Evolutionary conservation across 2,888 invertebrate genomes (phyloP), one percentile per base, ranked within the genome.

Genomic region (Rapana venosa): DNA sequence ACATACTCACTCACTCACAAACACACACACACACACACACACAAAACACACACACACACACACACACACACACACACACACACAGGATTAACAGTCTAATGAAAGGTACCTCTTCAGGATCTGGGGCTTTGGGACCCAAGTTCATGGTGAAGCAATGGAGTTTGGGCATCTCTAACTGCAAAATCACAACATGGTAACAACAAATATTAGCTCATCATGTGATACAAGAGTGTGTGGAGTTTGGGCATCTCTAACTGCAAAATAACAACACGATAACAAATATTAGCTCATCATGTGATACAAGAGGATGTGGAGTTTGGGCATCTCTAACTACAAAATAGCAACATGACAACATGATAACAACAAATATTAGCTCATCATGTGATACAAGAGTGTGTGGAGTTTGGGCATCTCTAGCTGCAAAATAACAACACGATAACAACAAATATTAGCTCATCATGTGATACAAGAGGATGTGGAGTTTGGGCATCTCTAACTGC

Each of bases 351-450:
- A n/a, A n/a, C n/a, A 47, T 8, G 8, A n/a, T 13, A 74, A 74
- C n/a, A n/a, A n/a, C 2, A 74, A 26, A 74, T n/a, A 74, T n/a
- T n/a, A 74, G n/a, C 26, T 74, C 26, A 47, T 5, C 47, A 2
- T 47, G 47, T 47, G 47, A 8, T n/a, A n/a, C n/a, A n/a, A n/a
- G n/a, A n/a, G n/a, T n/a, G n/a, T n/a, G n/a, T 94, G 93, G 47
- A 95, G 90, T 74, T 93, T 93, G 70, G 95, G 95, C 94, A 95
- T 94, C 90, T 94, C 94, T 79, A 94, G 91, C 94, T 95, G 91
- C n/a, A 92, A 91, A 90, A 26, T n/a, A 32, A 47, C n/a, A 11
- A 30, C 47, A 47, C 47, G 8, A n/a, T 13, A 74, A 74, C n/a
- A n/a, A n/a, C 2, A 74, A 26, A 74, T n/a, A 74, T n/a, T n/a